Percentiles rank a stretch among this genome's conserved stretches.
phyloP scores from a whole-genome alignment of 2,888 invertebrate genomes.

The Parnassius mnemosyne region DNA sequence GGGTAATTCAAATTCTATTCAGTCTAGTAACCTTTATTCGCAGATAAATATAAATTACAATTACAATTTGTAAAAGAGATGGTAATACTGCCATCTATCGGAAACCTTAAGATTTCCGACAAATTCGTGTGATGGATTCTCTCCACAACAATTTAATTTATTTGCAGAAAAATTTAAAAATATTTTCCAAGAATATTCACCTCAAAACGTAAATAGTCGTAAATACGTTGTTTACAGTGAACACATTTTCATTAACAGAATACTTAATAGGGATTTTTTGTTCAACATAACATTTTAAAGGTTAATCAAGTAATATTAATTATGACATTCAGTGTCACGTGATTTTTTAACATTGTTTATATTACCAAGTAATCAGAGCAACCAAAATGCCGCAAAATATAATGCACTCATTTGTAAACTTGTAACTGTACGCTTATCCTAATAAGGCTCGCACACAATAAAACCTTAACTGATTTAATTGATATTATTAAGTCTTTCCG shows the following conservation, averaged over 20 bases:
- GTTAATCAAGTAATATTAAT: slow-evolving; percentile 27
- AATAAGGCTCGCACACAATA: slow-evolving; percentile 49
- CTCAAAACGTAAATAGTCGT: neutral
- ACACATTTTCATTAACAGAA: slow-evolving; percentile 7
- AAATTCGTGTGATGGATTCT: no score
- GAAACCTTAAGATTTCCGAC: no score
- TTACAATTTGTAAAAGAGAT: no score
- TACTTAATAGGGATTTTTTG: slow-evolving; percentile 12
- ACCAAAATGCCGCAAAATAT: slow-evolving; percentile 33
- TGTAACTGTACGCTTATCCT: slow-evolving; percentile 38
- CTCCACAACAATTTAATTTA: no score
- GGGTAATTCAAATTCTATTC: no score
- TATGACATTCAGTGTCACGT: slow-evolving; percentile 21
- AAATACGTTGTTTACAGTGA: slow-evolving; percentile 11
- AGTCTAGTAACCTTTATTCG: no score
- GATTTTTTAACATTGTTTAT: slow-evolving; percentile 15
- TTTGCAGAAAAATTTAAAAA: neutral
- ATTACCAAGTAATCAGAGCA: slow-evolving; percentile 31
- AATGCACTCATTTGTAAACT: slow-evolving; percentile 40
- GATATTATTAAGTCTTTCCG: slow-evolving; percentile 60
- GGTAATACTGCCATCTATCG: no score
- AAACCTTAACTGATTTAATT: slow-evolving; percentile 70
- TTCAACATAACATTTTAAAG: slow-evolving; percentile 19
- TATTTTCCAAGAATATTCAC: slow-evolving; percentile 4
- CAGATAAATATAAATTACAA: no score